Base-by-base conservation (phyloP, 2,797 vertebrate genomes). In the Coregonus sp. region DNA sequence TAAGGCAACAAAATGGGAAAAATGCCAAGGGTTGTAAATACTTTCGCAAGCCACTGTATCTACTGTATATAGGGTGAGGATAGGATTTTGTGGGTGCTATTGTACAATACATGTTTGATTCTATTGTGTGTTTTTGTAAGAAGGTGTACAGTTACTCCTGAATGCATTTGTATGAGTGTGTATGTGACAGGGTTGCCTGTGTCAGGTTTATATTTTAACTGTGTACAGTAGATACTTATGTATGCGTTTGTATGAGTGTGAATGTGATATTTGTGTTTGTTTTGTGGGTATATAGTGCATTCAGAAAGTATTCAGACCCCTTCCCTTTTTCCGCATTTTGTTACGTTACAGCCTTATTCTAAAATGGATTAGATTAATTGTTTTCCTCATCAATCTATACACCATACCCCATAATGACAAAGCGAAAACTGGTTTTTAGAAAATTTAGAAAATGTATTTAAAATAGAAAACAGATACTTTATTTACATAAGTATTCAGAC, bases 181-280 rank as follows among this genome's bases (percentile, higher is more conserved):
- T 69, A 50, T 51, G 7, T 11, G 40, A 47, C 40, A 11, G 40
- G 40, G 40, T 47, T 2, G 33, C 35, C 4, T 63, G 29, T 37
- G 29, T 37, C 16, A 50, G 47, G 50, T 11, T 9, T 52, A 54
- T 4, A 4, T 35, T 35, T 0, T 35, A 47, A 9, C 40, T 75
- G 29, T 6, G 5, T 29, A 35, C n/a, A 50, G 20, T 18, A 25
- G 18, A 16, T 1, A 47, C 9, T 40, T 35, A 16, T 77, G 37
- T 70, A 18, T 75, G 73, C 74, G 78, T 73, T 25, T 2, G 54
- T 54, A 54, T 54, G 33, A 31, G 47, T 59, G 51, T 47, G 16
- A 63, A 1, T 37, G 54, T 63, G 51, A 31, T 3, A 54, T 63
- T 1, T 74, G 18, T 59, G 31, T 63, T 20, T 18, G 4, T 65